Percentiles rank a stretch among this genome's conserved stretches.
Evolutionary conservation across 2,888 invertebrate genomes (phyloP).

Genomic region (Caenorhabditis sinica): DNA sequence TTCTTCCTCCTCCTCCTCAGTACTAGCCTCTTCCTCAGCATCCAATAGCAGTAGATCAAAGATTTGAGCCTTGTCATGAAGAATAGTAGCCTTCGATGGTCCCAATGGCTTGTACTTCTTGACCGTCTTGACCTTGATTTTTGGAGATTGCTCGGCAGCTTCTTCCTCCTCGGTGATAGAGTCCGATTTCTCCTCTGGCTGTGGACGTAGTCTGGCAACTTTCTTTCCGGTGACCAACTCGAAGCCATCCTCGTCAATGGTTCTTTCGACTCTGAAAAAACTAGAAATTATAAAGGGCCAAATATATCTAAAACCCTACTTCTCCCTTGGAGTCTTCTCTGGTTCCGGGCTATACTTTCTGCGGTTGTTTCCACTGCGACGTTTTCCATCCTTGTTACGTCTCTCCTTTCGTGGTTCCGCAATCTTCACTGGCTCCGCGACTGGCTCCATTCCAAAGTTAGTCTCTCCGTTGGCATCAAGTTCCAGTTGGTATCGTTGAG

Average conservation of each 20-base stretch:
- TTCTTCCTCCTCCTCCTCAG: no score
- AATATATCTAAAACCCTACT: background rate
- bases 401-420: background rate
- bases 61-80: background rate
- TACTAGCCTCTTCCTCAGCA: no score
- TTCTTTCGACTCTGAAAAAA: background rate
- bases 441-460: constrained; percentile 8
- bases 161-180: background rate
- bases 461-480: background rate
- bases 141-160: background rate
- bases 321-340: background rate
- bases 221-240: constrained; percentile 14
- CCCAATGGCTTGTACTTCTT: background rate
- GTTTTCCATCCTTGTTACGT: background rate
- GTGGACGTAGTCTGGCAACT: background rate
- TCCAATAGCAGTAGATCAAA: background rate
- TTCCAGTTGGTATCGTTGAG: constrained; percentile 10
- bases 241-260: constrained; percentile 35
- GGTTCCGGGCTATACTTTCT: background rate
- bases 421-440: background rate
- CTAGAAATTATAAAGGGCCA: background rate
- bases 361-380: constrained; percentile 4
- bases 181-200: background rate
- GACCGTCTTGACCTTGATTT: background rate
- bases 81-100: background rate